Conservation (phyloP, 2,888 invertebrate genomes). For the Linnaemya vulpina region DNA sequence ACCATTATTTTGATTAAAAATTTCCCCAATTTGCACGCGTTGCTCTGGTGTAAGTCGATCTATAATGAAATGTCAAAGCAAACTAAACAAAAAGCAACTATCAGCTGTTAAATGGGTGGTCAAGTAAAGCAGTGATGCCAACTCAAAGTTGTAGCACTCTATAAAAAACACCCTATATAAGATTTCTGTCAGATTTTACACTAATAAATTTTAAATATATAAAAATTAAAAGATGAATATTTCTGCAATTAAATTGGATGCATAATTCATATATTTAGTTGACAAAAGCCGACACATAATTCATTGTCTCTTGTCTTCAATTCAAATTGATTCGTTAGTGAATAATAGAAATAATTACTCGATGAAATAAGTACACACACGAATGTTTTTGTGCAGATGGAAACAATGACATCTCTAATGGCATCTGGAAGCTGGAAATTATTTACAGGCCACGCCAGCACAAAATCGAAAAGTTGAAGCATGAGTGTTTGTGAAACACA, state of each 20-base stretch:
- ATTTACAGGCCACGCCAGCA: slow-evolving; percentile 14
- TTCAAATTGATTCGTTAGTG: slow-evolving; percentile 46
- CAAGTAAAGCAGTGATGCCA: no score
- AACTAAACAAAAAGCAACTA: no score
- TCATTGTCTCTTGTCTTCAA: background rate
- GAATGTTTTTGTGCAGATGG: background rate
- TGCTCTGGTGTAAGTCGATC: no score
- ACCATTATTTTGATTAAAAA: no score
- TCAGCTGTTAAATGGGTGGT: no score
- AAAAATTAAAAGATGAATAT: background rate
- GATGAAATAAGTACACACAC: background rate
- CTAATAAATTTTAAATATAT: no score
- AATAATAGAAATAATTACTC: slow-evolving; percentile 46
- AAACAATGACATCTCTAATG: slow-evolving; percentile 51
- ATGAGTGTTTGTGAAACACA: background rate
- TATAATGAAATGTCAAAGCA: no score
- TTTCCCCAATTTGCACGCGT: no score
- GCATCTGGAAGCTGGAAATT: slow-evolving; percentile 23
- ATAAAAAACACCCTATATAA: no score
- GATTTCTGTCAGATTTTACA: no score
- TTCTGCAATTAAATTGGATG: background rate
- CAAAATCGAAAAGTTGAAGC: background rate
- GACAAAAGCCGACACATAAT: slow-evolving; percentile 1
- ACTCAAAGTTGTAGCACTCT: no score
- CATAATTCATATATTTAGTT: slow-evolving; percentile 18